Evolutionary conservation across 2,888 invertebrate species (phyloP).

Genomic region (Sphaerophoria taeniata): DNA sequence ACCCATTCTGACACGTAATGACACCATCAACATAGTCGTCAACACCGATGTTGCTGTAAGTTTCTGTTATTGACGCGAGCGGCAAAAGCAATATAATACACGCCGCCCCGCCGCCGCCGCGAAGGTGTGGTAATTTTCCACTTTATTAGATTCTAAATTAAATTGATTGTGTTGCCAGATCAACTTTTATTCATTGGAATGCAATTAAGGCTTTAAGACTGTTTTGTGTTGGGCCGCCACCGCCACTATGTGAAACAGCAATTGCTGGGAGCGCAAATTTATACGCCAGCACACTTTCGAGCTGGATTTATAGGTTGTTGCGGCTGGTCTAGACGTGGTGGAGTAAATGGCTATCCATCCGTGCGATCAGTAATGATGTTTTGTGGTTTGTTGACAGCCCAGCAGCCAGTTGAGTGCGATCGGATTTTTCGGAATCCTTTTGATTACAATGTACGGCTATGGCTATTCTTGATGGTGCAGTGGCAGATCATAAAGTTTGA

Average conservation of each 20-base stretch:
- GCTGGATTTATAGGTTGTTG: conserved; percentile 35
- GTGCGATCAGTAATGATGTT: conserved; percentile 59
- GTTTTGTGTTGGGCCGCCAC: conserved; percentile 55
- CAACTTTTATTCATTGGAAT: conserved; percentile 72
- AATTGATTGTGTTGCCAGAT: conserved; percentile 74
- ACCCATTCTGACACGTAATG: conserved; percentile 65
- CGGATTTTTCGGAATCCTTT: conserved; percentile 65
- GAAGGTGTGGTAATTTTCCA: conserved; percentile 74
- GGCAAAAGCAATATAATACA: conserved; percentile 49
- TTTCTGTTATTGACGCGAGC: conserved; percentile 43
- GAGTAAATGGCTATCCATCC: conserved; percentile 1
- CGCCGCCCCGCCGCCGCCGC: background rate
- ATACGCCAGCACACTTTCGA: conserved; percentile 9
- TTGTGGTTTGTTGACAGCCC: conserved; percentile 57
- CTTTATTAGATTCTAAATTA: conserved; percentile 74
- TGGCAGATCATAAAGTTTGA: conserved; percentile 53
- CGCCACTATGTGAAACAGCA: conserved; percentile 3
- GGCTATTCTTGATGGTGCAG: conserved; percentile 24
- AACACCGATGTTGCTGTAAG: conserved; percentile 50
- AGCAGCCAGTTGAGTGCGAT: conserved; percentile 54
- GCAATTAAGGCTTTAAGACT: conserved; percentile 72
- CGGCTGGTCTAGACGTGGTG: conserved; percentile 50
- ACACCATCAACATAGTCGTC: conserved; percentile 72
- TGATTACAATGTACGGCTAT: conserved; percentile 31
- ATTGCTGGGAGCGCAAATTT: background rate